These are phyloP conservation scores for Rutpela maculata DNA, from an alignment of 2,888 invertebrate genomes.

Conservation along the genomic window DNA sequence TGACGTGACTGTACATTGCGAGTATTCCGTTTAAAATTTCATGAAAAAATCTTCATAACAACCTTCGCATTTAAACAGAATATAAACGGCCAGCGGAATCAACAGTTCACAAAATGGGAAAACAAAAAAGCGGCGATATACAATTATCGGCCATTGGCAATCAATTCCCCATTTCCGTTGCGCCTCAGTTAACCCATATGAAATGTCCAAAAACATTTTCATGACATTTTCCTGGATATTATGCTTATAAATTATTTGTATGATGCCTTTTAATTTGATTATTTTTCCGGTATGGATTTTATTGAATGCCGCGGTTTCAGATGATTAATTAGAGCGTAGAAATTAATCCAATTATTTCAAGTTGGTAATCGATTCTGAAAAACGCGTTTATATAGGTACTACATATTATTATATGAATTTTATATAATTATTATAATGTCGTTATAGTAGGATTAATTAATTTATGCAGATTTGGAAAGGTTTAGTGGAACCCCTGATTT, in stretches of 20 bases:
- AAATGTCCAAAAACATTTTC: constrained; percentile 52
- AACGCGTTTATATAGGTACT: neutral
- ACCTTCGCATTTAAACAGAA: neutral
- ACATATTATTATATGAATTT: too few species aligned
- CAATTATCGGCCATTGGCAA: constrained; percentile 61
- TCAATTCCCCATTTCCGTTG: constrained; percentile 59
- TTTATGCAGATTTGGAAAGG: too few species aligned
- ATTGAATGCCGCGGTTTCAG: constrained; percentile 18
- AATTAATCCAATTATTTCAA: constrained; percentile 12
- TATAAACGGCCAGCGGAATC: constrained; percentile 31
- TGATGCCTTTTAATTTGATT: constrained; percentile 37
- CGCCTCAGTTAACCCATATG: constrained; percentile 55
- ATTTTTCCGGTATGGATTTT: constrained; percentile 36
- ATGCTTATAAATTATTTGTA: constrained; percentile 50
- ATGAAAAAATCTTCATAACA: neutral
- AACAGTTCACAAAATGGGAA: constrained; percentile 45
- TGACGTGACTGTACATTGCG: too few species aligned
- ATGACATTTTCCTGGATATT: constrained; percentile 50
- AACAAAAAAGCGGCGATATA: constrained; percentile 54
- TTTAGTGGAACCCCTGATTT: too few species aligned
- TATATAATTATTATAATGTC: too few species aligned
- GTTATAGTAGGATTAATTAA: too few species aligned
- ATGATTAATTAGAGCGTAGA: constrained; percentile 22
- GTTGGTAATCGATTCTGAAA: constrained; percentile 10
- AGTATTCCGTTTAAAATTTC: too few species aligned